Base-by-base conservation (phyloP, 2,113 vertebrate genomes). In the rabbit (Oryctolagus cuniculus) region DNA sequence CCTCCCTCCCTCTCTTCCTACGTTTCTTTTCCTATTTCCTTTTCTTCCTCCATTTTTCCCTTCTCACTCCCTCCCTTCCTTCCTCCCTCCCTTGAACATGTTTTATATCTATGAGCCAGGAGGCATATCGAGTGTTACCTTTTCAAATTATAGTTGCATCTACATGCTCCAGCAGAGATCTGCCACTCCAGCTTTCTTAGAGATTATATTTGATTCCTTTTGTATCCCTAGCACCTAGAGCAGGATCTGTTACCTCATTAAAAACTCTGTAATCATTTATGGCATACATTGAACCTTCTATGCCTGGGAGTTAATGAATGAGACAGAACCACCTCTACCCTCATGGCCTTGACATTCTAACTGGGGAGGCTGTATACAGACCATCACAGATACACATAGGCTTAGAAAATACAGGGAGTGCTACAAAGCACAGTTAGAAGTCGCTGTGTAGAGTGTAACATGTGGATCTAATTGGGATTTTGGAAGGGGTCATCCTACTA, bases 21-120 rank as follows among this genome's bases (percentile, higher is more conserved):
- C 5, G 34, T 24, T 15, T 8, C 0, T 6, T 21, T 3, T 10
- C 10, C 29, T 19, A 16, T 44, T 34, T 5, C 6, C 44, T 6
- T 27, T 81, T 44, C 77, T 9, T 25, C 31, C 38, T 25, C 31
- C 38, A 16, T 74, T n/a, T 11, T 8, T 21, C 13, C 10, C 29
- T 29, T 6, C 21, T 36, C 16, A 24, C 2, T 17, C 38, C 31
- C 21, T 81, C 44, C 24, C 61, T 24, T 10, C 24, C 19, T 5
- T 13, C 63, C 38, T 25, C 29, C 25, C 34, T 15, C 27, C 8
- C 19, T 17, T 31, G 34, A 77, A 49, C 5, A 34, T 31, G 0
- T 21, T 44, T 11, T n/a, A 38, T 38, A 44, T 13, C 36, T 22
- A 9, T 24, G 55, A n/a, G 22, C 64, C 38, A 53, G 63, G 72